Base-by-base conservation (phyloP, 2,113 vertebrate species). In the Patagioenas fasciata region DNA sequence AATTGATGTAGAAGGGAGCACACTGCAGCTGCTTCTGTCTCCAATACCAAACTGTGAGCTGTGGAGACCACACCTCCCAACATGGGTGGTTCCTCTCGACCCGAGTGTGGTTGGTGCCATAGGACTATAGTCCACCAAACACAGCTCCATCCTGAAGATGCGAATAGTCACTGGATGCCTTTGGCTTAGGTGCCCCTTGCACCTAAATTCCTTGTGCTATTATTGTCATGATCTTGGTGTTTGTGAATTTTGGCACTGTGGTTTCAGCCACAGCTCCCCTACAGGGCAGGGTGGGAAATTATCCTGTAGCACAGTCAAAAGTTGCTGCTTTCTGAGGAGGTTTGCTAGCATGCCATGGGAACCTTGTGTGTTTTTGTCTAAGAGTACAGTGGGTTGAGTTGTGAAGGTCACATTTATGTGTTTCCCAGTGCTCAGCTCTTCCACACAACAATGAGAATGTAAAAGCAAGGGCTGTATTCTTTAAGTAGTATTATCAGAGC, bases 91-190 rank as follows among this genome's bases (percentile, higher is more conserved):
- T 67, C 90, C 70, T 67, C 61, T 84, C 3, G 2, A 26, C 61
- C 61, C 6, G 40, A 38, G 61, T 3, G 2, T 57, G 65, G 21
- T 56, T 62, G 48, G 48, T 73, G 48, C 82, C 81, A 53, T 70
- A 60, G 51, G 36, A 42, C 53, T 13, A 2, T 20, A 78, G 62
- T 20, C 61, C 83, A 82, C 82, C 75, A 72, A 67, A 81, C 74
- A 65, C 62, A 71, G 89, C 83, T 87, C 95, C 56, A 24, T 21
- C 0, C 3, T 77, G 74, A 89, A 67, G 81, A 85, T 89, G 71
- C 73, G 75, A 62, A 79, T 48, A 74, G 93, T 77, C 91, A 91
- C 88, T 80, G 87, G 88, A 83, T 95, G 91, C 95, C 87, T 93
- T 96, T 88, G 73, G 66, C 85, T 80, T 65, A 51, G 86, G 94